These are phyloP conservation scores for Hemibagrus wyckioides DNA, from an alignment of 2,113 vertebrate genomes.

Conservation along the genomic window DNA sequence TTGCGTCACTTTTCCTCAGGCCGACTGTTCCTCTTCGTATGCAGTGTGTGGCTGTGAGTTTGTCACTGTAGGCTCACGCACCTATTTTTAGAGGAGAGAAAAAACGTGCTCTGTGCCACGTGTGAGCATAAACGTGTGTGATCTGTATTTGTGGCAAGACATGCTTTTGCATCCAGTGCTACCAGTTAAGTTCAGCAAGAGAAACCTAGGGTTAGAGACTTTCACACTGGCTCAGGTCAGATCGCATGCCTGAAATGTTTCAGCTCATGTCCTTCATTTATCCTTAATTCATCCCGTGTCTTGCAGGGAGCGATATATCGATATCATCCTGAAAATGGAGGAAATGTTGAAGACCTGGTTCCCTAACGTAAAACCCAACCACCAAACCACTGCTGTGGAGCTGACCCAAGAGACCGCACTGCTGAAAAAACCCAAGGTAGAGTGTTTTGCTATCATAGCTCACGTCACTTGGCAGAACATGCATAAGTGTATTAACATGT, in stretches of 20 bases:
- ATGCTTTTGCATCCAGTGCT: conserved; percentile 25
- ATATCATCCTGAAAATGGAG: conserved; percentile 80
- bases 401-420: conserved; percentile 60
- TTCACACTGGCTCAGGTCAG: not conserved
- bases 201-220: too few relatives aligned
- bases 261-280: not conserved
- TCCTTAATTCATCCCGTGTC: conserved; percentile 24
- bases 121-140: conserved; percentile 67
- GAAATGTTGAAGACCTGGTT: conserved; percentile 82
- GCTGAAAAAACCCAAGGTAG: conserved; percentile 69
- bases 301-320: conserved; percentile 72
- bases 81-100: conserved; percentile 69
- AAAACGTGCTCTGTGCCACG: conserved; percentile 62
- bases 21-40: conserved; percentile 59
- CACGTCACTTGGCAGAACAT: not conserved
- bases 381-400: conserved; percentile 55
- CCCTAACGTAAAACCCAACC: conserved; percentile 70
- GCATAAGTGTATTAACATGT: not conserved
- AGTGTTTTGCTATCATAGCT: conserved; percentile 2
- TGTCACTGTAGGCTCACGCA: conserved; percentile 55
- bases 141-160: conserved; percentile 15
- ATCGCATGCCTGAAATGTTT: not conserved
- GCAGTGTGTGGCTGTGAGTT: conserved; percentile 54
- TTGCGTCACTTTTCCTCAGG: conserved; percentile 54
- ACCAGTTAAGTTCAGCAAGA: conserved; percentile 10